phyloP scores from a whole-genome alignment of 2,888 invertebrate species.

The Dryobota labecula region DNA sequence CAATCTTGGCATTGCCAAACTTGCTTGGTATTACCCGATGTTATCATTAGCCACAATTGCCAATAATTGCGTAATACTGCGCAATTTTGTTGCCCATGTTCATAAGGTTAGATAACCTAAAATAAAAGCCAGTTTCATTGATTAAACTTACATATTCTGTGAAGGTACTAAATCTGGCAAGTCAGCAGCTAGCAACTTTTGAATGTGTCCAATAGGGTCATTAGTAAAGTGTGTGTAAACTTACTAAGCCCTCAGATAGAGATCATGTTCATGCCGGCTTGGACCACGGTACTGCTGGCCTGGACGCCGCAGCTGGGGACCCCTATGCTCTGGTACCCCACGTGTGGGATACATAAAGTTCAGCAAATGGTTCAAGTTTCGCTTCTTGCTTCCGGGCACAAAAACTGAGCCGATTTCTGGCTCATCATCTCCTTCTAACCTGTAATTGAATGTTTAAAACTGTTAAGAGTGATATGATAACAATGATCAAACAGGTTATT shows the following conservation, averaged over 20 bases:
- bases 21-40: background rate
- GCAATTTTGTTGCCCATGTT: background rate
- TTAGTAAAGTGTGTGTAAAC: slow-evolving; percentile 67
- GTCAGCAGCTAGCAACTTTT: background rate
- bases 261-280: slow-evolving; percentile 97
- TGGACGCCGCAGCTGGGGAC: slow-evolving; percentile 76
- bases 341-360: slow-evolving; percentile 96
- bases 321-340: slow-evolving; percentile 80
- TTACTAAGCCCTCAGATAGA: slow-evolving; percentile 98
- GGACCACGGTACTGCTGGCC: slow-evolving; percentile 75
- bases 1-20: background rate
- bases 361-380: slow-evolving; percentile 97
- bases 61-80: background rate
- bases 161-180: background rate
- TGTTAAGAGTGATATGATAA: background rate
- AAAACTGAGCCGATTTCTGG: slow-evolving; percentile 96
- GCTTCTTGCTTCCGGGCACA: slow-evolving; percentile 96
- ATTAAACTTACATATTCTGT: slow-evolving; percentile 29
- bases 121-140: slow-evolving; percentile 7
- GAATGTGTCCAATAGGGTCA: slow-evolving; percentile 29
- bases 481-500: background rate
- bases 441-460: slow-evolving; percentile 63
- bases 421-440: slow-evolving; percentile 90
- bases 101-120: slow-evolving; percentile 31
- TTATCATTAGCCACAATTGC: background rate